A percentile compares a stretch with the other conserved stretches of the same genome.
phyloP scores from a whole-genome alignment of 2,113 vertebrate species.

The Pituophis catenifer region DNA sequence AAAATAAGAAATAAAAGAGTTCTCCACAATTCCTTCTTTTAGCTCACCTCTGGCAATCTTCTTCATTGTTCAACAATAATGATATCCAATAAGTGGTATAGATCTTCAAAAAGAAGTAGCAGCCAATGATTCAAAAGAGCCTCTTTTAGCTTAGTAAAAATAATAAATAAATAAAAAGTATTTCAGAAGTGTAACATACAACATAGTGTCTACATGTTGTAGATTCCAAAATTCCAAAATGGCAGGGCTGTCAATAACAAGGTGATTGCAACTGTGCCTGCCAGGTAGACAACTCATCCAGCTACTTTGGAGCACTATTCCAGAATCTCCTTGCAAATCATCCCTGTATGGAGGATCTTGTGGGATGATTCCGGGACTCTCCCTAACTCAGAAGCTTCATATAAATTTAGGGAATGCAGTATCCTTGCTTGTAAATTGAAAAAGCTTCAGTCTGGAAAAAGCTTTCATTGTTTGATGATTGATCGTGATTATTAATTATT shows the following conservation, averaged over 20 bases:
- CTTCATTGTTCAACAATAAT: neutral
- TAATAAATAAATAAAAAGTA: neutral
- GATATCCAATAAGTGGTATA: neutral
- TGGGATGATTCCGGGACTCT: neutral
- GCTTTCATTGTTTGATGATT: neutral
- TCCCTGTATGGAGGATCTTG: neutral
- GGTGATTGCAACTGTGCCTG: neutral
- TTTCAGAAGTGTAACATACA: neutral
- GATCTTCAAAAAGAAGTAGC: neutral
- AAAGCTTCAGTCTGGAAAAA: neutral
- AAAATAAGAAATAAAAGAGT: too few relatives aligned
- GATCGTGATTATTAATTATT: conserved; percentile 44
- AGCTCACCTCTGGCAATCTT: neutral
- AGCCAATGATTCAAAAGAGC: neutral
- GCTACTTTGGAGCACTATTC: neutral
- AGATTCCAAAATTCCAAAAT: neutral
- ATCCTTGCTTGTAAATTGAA: neutral
- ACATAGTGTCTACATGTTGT: neutral
- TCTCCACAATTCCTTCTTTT: too few relatives aligned
- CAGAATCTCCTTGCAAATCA: neutral
- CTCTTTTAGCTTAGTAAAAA: neutral
- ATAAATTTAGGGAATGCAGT: too few relatives aligned
- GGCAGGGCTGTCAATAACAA: neutral
- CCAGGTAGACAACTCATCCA: neutral
- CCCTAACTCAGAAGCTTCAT: neutral